Percentiles rank a stretch among this genome's conserved stretches.
phyloP scores from a whole-genome alignment of 2,113 vertebrate species.

The Gavialis gangeticus region DNA sequence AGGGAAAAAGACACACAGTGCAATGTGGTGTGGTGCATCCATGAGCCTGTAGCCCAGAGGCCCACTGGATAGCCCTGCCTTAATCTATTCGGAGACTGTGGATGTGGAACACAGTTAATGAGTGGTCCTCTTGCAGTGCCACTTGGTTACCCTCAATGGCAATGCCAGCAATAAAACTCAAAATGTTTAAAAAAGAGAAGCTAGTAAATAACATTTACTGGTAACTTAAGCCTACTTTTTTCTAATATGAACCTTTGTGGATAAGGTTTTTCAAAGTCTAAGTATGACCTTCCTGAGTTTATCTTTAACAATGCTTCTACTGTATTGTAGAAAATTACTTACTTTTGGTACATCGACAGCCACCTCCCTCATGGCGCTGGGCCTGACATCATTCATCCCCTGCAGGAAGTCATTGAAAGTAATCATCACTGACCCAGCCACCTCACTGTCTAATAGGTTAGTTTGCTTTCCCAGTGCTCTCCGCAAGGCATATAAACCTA shows the following conservation, averaged over 20 bases:
- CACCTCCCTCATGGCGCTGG: conserved; percentile 98
- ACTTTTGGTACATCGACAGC: conserved; percentile 96
- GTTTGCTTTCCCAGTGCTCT: conserved; percentile 79
- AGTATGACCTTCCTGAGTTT: not conserved
- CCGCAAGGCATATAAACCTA: conserved; percentile 88
- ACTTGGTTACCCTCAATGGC: not conserved
- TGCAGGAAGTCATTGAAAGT: conserved; percentile 89
- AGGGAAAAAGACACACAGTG: too few species aligned
- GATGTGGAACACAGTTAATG: not conserved
- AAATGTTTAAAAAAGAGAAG: not conserved
- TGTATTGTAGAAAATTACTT: conserved; percentile 55
- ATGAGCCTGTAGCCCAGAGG: too few species aligned
- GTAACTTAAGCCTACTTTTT: not conserved
- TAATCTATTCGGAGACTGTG: not conserved
- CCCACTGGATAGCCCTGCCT: too few species aligned
- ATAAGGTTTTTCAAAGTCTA: conserved; percentile 12
- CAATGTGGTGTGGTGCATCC: too few species aligned
- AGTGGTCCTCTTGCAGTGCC: not conserved
- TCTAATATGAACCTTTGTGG: not conserved
- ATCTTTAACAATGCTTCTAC: conserved; percentile 50
- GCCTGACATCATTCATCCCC: conserved; percentile 91
- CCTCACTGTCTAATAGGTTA: conserved; percentile 79
- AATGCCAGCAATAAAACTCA: not conserved
- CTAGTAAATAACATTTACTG: not conserved
- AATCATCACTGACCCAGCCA: conserved; percentile 85